Conservation (phyloP, 1,140 invertebrate genomes). For the Meloidogyne hapla region DNA sequence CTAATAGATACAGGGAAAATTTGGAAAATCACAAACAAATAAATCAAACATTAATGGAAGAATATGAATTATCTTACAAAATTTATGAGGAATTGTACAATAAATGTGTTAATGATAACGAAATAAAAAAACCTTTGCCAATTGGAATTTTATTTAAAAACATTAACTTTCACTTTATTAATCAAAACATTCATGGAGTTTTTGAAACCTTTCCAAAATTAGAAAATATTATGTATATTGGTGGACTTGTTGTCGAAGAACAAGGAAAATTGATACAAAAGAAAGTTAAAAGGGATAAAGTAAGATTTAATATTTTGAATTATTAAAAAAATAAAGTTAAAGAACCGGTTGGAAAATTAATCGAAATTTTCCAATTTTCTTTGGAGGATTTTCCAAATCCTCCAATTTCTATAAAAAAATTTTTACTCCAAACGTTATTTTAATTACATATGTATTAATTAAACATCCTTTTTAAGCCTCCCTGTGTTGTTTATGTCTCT, state of each 20-base stretch:
- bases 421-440: too few species aligned
- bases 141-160: background rate
- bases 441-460: too few species aligned
- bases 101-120: background rate
- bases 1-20: background rate
- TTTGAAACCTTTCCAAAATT: background rate
- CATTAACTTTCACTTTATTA: slow-evolving; percentile 1
- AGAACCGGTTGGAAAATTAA: too few species aligned
- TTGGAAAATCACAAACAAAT: background rate
- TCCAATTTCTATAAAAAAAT: too few species aligned
- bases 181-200: background rate
- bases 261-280: background rate
- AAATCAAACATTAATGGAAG: background rate
- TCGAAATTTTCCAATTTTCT: too few species aligned
- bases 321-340: too few species aligned
- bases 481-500: too few species aligned
- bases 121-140: background rate
- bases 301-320: too few species aligned
- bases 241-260: background rate
- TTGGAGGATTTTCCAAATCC: too few species aligned
- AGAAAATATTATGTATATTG: background rate
- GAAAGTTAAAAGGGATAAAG: background rate
- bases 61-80: background rate
- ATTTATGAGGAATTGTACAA: background rate
- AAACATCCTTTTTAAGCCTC: too few species aligned